Evolutionary conservation across 2,797 vertebrate species (phyloP), one percentile per base, ranked within the genome.

Genomic region (Cirrhinus molitorella): DNA sequence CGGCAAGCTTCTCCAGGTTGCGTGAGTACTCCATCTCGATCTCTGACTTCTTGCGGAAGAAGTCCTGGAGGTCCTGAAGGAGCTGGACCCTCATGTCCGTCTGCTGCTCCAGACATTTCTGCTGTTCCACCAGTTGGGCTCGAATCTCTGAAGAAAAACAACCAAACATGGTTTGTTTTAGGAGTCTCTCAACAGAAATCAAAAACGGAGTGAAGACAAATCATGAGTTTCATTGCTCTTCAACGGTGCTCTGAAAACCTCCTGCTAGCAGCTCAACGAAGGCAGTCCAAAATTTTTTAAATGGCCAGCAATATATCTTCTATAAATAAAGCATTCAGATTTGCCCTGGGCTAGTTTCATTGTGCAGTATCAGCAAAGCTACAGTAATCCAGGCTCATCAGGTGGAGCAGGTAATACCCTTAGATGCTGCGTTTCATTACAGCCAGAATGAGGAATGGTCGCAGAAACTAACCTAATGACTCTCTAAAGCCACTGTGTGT

Each of bases 51-150:
- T 99, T 99, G 83, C 98, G 96, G 94, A 99, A 99, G 95, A 99
- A 99, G 91, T 99, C 98, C 92, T 99, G 98, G 31, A 99, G 96
- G 90, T 98, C 98, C 92, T 99, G 97, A 82, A 99, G 96, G 84
- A 99, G 96, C 90, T 99, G 98, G 84, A 98, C 97, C 89, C 98
- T 94, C 97, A 99, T 98, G 89, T 99, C 98, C 0, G 98, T 99
- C 93, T 99, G 98, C 91, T 99, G 98, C 92, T 99, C 98, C 91
- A 99, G 92, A 90, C 98, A 99, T 97, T 99, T 99, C 89, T 99
- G 97, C 89, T 99, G 98, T 90, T 99, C 98, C 86, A 98, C 95
- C 81, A 99, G 94, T 91, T 99, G 98, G 90, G 97, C 96, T 89
- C 98, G 95, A 90, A 99, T 99, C 93, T 99, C 98, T 92, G 89